Evolutionary conservation across 2,797 vertebrate genomes (phyloP).

Genomic region (Eupleurogrammus muticus): DNA sequence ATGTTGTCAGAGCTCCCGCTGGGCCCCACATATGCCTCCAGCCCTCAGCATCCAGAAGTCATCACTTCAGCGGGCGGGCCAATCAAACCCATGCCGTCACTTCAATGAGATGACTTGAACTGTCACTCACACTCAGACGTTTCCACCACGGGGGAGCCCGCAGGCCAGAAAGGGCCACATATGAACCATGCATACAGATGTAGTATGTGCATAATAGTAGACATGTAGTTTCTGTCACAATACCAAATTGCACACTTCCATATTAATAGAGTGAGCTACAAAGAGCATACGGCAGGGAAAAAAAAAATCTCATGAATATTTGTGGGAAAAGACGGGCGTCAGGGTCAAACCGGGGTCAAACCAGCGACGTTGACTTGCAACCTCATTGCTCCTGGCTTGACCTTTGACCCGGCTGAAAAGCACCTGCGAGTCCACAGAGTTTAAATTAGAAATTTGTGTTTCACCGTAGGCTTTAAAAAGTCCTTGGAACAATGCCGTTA

Average conservation of each 20-base stretch:
- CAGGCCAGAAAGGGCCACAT: slow-evolving; percentile 22
- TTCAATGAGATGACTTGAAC: slow-evolving; percentile 74
- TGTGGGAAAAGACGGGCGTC: neutral
- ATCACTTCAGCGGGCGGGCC: slow-evolving; percentile 74
- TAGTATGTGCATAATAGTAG: slow-evolving; percentile 9
- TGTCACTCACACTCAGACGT: slow-evolving; percentile 66
- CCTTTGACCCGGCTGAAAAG: slow-evolving; percentile 38
- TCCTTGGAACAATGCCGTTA: neutral
- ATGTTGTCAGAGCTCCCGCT: slow-evolving; percentile 78
- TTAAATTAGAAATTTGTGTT: neutral
- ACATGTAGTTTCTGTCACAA: slow-evolving; percentile 13
- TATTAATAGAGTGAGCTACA: slow-evolving; percentile 10
- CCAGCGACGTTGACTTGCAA: slow-evolving; percentile 18
- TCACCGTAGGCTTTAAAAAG: slow-evolving; percentile 20
- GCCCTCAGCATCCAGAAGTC: slow-evolving; percentile 69
- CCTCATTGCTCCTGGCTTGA: slow-evolving; percentile 37
- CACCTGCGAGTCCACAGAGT: no score
- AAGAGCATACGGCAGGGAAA: neutral
- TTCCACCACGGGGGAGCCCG: slow-evolving; percentile 35
- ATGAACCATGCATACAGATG: slow-evolving; percentile 28
- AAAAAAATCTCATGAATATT: slow-evolving; percentile 32
- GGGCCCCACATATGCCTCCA: slow-evolving; percentile 75
- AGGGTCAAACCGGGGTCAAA: neutral
- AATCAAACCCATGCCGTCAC: slow-evolving; percentile 79
- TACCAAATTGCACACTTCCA: slow-evolving; percentile 14